A percentile compares a stretch with the other conserved stretches of the same genome.
phyloP scores from a whole-genome alignment of 1,140 invertebrate species.

The Tetranychus urticae region DNA sequence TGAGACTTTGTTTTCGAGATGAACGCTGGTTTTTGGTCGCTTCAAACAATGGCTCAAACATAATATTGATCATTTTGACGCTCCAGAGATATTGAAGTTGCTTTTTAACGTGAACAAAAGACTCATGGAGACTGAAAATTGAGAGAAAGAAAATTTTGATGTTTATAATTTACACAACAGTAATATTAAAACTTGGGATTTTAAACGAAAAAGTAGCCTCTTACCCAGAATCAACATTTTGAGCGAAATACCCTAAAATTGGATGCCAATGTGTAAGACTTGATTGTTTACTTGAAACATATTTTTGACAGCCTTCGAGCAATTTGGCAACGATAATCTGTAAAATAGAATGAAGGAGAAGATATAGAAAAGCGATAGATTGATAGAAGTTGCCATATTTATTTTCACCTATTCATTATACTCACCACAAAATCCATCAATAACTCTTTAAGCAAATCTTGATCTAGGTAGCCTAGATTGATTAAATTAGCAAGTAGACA shows the following conservation, averaged over 20 bases:
- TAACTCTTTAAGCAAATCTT: conserved; percentile 24
- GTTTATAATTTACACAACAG: background rate
- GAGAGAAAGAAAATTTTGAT: background rate
- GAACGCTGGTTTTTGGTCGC: background rate
- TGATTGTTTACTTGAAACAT: conserved; percentile 58
- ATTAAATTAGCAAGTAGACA: conserved; percentile 43
- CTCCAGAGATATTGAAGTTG: conserved; percentile 71
- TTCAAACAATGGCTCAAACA: conserved; percentile 24
- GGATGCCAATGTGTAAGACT: conserved; percentile 91
- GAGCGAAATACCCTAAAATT: conserved; percentile 85
- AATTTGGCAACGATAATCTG: conserved; percentile 53
- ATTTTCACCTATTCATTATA: conserved; percentile 5
- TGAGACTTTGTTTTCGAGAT: background rate
- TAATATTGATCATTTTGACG: conserved; percentile 30
- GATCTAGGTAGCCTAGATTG: conserved; percentile 47
- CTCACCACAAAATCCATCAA: conserved; percentile 22
- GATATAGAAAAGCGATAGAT: too few species aligned
- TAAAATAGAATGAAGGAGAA: conserved; percentile 3
- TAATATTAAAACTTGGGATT: background rate
- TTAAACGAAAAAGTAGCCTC: background rate
- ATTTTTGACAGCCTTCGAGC: conserved; percentile 56
- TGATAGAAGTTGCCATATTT: background rate
- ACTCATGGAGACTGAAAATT: conserved; percentile 42
- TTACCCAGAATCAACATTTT: conserved; percentile 40
- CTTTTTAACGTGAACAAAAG: conserved; percentile 46